Percentiles rank a stretch among this genome's conserved stretches.
phyloP scores from a whole-genome alignment of 2,797 vertebrate species.

The Pachyuromys duprasi region DNA sequence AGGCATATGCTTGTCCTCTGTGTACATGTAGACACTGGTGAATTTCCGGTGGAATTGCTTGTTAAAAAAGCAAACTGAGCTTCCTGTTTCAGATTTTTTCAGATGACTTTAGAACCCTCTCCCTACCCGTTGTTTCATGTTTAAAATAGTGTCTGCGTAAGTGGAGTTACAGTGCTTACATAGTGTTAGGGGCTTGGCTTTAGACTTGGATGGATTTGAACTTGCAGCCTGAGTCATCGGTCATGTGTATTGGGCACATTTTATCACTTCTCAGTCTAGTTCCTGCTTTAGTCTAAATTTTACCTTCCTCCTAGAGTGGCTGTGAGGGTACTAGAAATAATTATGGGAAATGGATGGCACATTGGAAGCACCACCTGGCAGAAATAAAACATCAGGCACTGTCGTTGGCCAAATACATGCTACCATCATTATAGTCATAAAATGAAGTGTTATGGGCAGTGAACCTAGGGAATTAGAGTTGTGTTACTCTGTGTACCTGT shows the following conservation, averaged over 20 bases:
- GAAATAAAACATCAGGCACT: neutral
- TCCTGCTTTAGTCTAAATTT: neutral
- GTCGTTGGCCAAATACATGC: neutral
- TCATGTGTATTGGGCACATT: neutral
- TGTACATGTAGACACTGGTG: neutral
- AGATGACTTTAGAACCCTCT: neutral
- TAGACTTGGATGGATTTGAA: neutral
- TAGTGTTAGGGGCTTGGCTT: neutral
- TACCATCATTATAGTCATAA: rapidly evolving
- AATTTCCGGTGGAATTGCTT: conserved; percentile 49
- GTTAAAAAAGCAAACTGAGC: conserved; percentile 32
- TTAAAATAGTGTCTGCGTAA: neutral
- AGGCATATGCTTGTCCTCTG: neutral
- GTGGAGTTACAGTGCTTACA: neutral
- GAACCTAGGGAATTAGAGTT: neutral
- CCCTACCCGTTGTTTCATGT: neutral
- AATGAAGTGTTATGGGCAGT: neutral
- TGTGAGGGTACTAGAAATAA: neutral
- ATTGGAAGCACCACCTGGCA: neutral
- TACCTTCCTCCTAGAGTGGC: neutral
- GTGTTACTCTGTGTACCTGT: neutral
- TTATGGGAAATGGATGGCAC: neutral
- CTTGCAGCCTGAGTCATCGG: neutral
- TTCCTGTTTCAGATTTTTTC: conserved; percentile 34
- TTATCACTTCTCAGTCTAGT: neutral